Evolutionary conservation across 2,113 vertebrate species (phyloP).

Genomic region (Scartelaos histophorus): DNA sequence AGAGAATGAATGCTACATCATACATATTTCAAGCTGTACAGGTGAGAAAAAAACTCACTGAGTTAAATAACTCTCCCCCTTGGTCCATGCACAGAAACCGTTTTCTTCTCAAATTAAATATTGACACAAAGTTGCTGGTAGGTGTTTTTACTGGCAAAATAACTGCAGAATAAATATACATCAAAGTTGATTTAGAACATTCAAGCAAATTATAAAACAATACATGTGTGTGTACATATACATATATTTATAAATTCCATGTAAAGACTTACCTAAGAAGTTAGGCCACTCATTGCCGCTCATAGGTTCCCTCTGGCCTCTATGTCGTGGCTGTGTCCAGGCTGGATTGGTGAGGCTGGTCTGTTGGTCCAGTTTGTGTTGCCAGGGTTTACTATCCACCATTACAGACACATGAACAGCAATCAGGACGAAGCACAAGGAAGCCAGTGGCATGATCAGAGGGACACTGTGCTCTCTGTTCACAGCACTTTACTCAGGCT

Average conservation of each 20-base stretch:
- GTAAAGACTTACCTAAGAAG: conserved; percentile 83
- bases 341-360: neutral
- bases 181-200: neutral
- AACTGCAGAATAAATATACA: conserved; percentile 34
- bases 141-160: conserved; percentile 74
- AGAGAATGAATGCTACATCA: neutral
- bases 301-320: conserved; percentile 52
- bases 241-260: neutral
- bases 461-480: conserved; percentile 16
- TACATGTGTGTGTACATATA: too few species aligned
- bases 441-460: conserved; percentile 63
- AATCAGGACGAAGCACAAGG: conserved; percentile 61
- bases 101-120: conserved; percentile 81
- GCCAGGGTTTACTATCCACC: conserved; percentile 34
- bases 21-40: neutral
- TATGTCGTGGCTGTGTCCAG: neutral
- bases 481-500: conserved; percentile 22
- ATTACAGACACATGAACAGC: conserved; percentile 60
- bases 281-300: conserved; percentile 70
- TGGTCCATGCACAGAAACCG: conserved; percentile 82
- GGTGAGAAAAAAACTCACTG: conserved; percentile 78
- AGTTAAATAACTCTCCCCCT: conserved; percentile 77
- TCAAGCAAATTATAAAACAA: too few species aligned
- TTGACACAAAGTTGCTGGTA: conserved; percentile 75
- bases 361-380: conserved; percentile 11